Evolutionary conservation across 1,140 invertebrate species (phyloP).

Genomic region (Ectropis grisescens): DNA sequence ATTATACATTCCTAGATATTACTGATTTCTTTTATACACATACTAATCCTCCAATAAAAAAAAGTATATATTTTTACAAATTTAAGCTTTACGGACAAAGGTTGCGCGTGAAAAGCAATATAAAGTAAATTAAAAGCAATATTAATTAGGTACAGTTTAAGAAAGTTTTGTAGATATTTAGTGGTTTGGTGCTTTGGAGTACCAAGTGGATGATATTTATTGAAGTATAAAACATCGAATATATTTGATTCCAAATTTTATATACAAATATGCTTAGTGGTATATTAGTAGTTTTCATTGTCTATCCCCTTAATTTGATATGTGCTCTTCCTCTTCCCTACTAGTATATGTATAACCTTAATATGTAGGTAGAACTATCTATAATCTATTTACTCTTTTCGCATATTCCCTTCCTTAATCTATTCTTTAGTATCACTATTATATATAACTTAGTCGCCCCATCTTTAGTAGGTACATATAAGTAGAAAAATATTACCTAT

Average conservation of each 20-base stretch:
- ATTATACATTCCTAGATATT: constrained; percentile 21
- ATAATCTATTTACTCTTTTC: too few relatives aligned
- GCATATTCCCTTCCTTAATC: constrained; percentile 28
- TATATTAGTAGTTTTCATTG: too few relatives aligned
- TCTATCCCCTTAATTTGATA: too few relatives aligned
- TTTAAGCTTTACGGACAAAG: constrained; percentile 27
- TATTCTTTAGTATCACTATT: constrained; percentile 16
- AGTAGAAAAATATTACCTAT: constrained; percentile 30
- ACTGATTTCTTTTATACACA: constrained; percentile 4
- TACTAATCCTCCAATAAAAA: background rate
- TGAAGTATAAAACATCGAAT: too few relatives aligned
- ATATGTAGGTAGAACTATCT: too few relatives aligned
- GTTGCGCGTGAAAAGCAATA: constrained; percentile 60
- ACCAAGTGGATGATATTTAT: too few relatives aligned
- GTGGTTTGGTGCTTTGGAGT: constrained; percentile 59
- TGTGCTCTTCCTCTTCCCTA: too few relatives aligned
- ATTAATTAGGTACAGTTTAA: constrained; percentile 46
- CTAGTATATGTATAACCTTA: too few relatives aligned
- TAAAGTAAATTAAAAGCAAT: constrained; percentile 60
- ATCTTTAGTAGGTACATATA: constrained; percentile 19
- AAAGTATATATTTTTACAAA: constrained; percentile 15
- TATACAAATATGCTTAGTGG: too few relatives aligned
- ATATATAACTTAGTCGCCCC: constrained; percentile 23
- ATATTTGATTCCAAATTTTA: too few relatives aligned
- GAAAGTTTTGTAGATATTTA: constrained; percentile 51